phyloP scores from a whole-genome alignment of 2,113 vertebrate species.

The human region DNA sequence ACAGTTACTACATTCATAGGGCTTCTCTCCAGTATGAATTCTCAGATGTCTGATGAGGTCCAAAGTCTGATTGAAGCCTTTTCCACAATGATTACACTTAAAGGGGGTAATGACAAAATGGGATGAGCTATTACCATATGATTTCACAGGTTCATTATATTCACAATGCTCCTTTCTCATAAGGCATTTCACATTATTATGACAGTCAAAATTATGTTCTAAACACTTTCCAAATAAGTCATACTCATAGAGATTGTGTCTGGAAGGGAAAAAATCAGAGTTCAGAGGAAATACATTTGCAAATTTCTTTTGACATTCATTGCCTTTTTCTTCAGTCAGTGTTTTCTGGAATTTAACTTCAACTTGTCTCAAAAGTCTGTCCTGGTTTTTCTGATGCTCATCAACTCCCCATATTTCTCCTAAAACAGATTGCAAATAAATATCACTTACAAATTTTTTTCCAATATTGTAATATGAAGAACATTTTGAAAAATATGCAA shows the following conservation, averaged over 20 bases:
- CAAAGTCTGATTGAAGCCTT: constrained; percentile 66
- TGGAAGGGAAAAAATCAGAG: constrained; percentile 54
- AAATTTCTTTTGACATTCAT: constrained; percentile 51
- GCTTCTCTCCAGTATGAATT: constrained; percentile 75
- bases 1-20: constrained; percentile 75
- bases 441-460: constrained; percentile 31
- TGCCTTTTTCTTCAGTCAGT: constrained; percentile 54
- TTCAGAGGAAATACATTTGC: constrained; percentile 53
- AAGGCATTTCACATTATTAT: constrained; percentile 17
- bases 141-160: constrained; percentile 34
- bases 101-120: constrained; percentile 59
- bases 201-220: constrained; percentile 44
- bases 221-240: constrained; percentile 49
- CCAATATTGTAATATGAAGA: constrained; percentile 25
- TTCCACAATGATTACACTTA: constrained; percentile 75
- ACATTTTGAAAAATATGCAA: background rate
- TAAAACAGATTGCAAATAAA: constrained; percentile 67
- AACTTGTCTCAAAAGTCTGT: constrained; percentile 58
- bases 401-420: constrained; percentile 59
- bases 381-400: constrained; percentile 58
- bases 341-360: constrained; percentile 57
- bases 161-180: constrained; percentile 50
- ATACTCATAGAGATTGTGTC: constrained; percentile 26
- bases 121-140: constrained; percentile 22
- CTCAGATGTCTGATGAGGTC: constrained; percentile 75